Evolutionary conservation across 2,113 vertebrate genomes (phyloP).

Genomic region (Pheucticus melanocephalus): DNA sequence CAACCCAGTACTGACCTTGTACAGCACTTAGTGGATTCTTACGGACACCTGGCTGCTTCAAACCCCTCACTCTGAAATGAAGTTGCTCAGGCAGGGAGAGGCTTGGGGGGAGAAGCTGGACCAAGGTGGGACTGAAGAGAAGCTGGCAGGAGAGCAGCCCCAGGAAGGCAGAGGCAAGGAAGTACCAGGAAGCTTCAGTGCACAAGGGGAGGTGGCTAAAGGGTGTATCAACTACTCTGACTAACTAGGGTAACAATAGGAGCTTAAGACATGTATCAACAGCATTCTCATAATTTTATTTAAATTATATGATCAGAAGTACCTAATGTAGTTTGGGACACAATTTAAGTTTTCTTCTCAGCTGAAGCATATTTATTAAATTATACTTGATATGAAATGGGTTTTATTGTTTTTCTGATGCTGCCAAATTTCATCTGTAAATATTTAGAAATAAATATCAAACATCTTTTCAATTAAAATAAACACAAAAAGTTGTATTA

Average conservation of each 20-base stretch:
- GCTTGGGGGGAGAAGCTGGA: background rate
- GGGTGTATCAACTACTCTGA: background rate
- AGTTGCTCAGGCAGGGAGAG: background rate
- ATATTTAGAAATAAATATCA: background rate
- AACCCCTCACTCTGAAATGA: background rate
- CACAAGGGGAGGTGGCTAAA: background rate
- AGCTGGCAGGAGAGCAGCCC: background rate
- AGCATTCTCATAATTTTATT: background rate
- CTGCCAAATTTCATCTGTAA: background rate
- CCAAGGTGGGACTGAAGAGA: background rate
- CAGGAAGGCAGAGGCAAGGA: background rate
- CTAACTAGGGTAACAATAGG: background rate
- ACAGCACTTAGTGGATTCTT: background rate
- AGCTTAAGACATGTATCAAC: background rate
- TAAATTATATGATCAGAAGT: background rate
- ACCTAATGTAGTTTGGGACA: background rate
- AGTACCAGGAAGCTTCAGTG: background rate
- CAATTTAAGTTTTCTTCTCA: background rate
- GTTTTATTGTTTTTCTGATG: background rate
- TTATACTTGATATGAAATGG: background rate
- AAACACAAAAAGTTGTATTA: background rate
- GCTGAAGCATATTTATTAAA: background rate
- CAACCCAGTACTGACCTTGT: background rate
- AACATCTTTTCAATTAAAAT: background rate
- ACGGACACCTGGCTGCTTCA: background rate